Evolutionary conservation across 2,113 vertebrate species (phyloP).

Genomic region (Pardalotus punctatus): DNA sequence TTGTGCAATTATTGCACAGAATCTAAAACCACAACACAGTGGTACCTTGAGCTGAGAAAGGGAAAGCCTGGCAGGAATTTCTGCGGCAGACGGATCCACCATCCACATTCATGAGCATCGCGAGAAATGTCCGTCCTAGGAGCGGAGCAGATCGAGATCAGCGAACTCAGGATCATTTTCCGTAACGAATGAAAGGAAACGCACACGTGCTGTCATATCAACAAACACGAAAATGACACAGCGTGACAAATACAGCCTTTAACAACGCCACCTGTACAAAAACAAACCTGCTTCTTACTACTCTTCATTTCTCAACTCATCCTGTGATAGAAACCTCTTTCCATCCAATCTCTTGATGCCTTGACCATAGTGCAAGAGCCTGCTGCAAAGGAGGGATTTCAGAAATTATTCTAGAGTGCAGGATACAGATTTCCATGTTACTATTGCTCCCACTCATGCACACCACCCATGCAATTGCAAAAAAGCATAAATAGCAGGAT

Average conservation of each 20-base stretch:
- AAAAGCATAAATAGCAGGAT: background rate
- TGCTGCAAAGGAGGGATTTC: background rate
- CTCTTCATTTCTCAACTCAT: background rate
- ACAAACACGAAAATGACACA: background rate
- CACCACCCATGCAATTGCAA: background rate
- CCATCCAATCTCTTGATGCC: background rate
- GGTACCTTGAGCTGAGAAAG: background rate
- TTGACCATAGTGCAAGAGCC: background rate
- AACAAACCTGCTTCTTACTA: background rate
- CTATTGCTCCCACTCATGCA: background rate
- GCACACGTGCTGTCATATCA: background rate
- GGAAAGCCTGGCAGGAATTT: background rate
- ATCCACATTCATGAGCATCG: background rate
- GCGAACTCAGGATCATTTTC: background rate
- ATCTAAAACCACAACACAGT: background rate
- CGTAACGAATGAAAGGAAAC: background rate
- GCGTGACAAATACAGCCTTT: background rate
- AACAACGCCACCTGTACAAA: background rate
- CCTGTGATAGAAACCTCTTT: background rate
- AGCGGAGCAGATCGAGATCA: background rate
- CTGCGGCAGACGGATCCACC: background rate
- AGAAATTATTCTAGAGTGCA: background rate
- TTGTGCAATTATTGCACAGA: conserved; percentile 7
- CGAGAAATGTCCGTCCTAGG: background rate
- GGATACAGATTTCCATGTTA: background rate